Base-by-base conservation (phyloP, 2,888 invertebrate genomes). In the Chironomus riparius region DNA sequence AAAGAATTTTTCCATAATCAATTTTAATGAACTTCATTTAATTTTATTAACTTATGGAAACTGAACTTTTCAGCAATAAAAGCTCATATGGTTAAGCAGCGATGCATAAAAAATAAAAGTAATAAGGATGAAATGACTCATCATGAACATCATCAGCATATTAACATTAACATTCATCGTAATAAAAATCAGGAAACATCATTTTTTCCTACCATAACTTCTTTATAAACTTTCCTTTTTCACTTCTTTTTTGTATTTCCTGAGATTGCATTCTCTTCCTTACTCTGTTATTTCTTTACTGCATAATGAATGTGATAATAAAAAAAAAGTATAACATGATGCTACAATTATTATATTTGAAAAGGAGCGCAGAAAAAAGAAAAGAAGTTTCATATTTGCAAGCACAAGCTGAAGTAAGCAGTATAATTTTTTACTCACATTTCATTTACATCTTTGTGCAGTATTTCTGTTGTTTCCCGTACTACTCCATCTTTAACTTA, bases 301-400 rank as follows among this genome's bases (percentile, higher is more conserved):
- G 65, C 65, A 65, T 65, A 65, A 65, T 65, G 65, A 65, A 24
- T 65, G 65, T 65, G 65, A 65, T 65, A 65, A 65, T 65, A 65
- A 65, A 65, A 65, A 65, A 65, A 38, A 38, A 38, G 10, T 38
- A 38, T 38, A 38, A 65, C 65, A 65, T 65, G 65, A 65, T 65
- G 65, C 22, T 65, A 24, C 65, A 65, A 65, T 65, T 65, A 65
- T 65, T 65, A 65, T 65, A 56, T 56, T 65, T 24, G 65, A 56
- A 7, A 15, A 18, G 15, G 10, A 56, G 18, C n/a, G 13, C 22
- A 24, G 21, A 65, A 21, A 22, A 24, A n/a, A 50, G n/a, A 48
- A 15, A 50, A 50, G 15, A 65, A 65, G 65, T 65, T 65, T 65
- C 21, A 3, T 62, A 21, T 65, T 65, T 65, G 65, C 21, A 56